A percentile compares a stretch with the other conserved stretches of the same genome.
phyloP scores from a whole-genome alignment of 2,113 vertebrate species.

The Cricetomys ansorgei region DNA sequence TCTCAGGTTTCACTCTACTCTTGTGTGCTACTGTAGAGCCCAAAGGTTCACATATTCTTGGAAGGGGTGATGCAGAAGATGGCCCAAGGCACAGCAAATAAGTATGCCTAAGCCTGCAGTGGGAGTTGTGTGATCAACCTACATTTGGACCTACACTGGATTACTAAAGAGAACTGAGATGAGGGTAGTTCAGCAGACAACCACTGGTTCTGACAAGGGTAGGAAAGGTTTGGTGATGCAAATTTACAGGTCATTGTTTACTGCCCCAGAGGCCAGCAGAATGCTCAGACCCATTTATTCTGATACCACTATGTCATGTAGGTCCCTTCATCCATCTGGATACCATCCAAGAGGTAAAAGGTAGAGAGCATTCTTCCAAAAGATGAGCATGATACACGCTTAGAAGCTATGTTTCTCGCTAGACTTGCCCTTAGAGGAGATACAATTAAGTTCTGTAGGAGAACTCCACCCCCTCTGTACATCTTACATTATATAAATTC shows the following conservation, averaged over 20 bases:
- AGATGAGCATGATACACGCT: neutral
- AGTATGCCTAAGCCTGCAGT: neutral
- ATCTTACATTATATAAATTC: neutral
- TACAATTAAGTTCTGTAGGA: neutral
- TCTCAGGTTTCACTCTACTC: neutral
- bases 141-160: neutral
- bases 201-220: neutral
- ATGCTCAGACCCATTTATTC: neutral
- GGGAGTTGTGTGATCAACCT: neutral
- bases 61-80: neutral
- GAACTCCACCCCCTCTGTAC: neutral
- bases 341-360: slow-evolving; percentile 23
- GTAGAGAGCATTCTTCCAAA: neutral
- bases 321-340: neutral
- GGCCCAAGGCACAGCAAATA: neutral
- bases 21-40: neutral
- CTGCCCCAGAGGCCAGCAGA: neutral
- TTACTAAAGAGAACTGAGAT: neutral
- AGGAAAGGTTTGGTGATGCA: neutral
- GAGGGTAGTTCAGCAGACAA: neutral
- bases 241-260: neutral
- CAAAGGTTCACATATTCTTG: neutral
- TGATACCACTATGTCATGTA: neutral
- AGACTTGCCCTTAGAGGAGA: neutral
- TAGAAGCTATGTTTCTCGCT: neutral